Evolutionary conservation across 2,888 invertebrate genomes (phyloP).

Genomic region (Drosophila siamana): DNA sequence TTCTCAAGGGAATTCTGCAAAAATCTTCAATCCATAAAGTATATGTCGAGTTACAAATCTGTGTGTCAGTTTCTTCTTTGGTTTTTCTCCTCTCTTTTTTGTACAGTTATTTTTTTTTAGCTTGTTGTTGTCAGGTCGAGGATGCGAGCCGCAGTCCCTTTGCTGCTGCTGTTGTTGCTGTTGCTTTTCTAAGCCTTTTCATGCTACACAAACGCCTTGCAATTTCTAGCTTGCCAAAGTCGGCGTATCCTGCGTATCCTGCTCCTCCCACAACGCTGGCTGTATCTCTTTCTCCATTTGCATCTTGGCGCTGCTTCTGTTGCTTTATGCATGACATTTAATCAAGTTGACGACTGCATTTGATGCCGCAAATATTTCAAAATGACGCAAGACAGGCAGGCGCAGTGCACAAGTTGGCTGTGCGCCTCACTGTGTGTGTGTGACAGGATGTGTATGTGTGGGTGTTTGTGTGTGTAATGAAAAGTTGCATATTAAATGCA

Average conservation of each 20-base stretch:
- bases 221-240: constrained; percentile 57
- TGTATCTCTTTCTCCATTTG: constrained; percentile 21
- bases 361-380: constrained; percentile 82
- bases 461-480: constrained; percentile 47
- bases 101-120: constrained; percentile 6
- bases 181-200: constrained; percentile 43
- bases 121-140: constrained; percentile 18
- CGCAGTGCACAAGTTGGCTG: constrained; percentile 17
- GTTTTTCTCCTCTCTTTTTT: no score
- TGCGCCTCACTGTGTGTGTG: constrained; percentile 29
- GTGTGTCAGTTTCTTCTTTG: constrained; percentile 31
- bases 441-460: constrained; percentile 26
- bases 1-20: constrained; percentile 17
- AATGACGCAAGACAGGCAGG: constrained; percentile 75
- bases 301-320: constrained; percentile 62
- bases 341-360: constrained; percentile 82
- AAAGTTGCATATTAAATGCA: constrained; percentile 81
- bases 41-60: constrained; percentile 58
- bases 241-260: constrained; percentile 12
- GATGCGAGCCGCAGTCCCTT: constrained; percentile 25
- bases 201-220: constrained; percentile 65
- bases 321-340: constrained; percentile 82
- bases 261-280: constrained; percentile 23
- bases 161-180: constrained; percentile 19
- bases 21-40: constrained; percentile 43